Evolutionary conservation across 92 coral and sea anemone species (phyloP).

Genomic region (Anthopleura xanthogrammica): DNA sequence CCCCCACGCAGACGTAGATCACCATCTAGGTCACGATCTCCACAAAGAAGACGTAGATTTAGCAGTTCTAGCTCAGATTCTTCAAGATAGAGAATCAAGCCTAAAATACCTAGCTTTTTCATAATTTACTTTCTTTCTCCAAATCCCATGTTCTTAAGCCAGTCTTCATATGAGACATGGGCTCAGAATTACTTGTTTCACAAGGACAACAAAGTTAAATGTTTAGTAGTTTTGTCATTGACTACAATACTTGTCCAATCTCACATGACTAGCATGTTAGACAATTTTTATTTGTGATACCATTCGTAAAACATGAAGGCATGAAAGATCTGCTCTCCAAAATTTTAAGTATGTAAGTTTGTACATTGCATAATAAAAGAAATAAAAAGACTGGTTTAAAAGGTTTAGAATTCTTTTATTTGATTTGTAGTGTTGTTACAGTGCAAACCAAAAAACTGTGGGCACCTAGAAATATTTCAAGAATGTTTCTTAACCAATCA

Average conservation of each 20-base stretch:
- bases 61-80: constrained; percentile 69
- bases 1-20: constrained; percentile 82
- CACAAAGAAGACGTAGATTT: constrained; percentile 85
- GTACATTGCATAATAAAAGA: no score
- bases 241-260: not conserved
- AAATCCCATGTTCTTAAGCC: not conserved
- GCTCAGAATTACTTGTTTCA: not conserved
- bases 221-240: not conserved
- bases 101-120: not conserved
- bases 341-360: no score
- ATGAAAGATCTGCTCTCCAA: no score
- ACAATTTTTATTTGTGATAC: no score
- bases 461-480: no score
- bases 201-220: not conserved
- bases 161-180: not conserved
- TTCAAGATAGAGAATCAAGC: constrained; percentile 6
- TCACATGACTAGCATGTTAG: not conserved
- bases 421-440: no score
- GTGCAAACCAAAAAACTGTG: no score
- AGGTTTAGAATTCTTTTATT: no score
- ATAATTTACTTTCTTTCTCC: not conserved
- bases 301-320: no score
- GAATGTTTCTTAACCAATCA: no score
- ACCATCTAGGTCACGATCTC: constrained; percentile 76
- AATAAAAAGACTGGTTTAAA: no score